These are phyloP conservation scores for Drosophila recens DNA, from an alignment of 2,888 invertebrate species.

Conservation along the genomic window DNA sequence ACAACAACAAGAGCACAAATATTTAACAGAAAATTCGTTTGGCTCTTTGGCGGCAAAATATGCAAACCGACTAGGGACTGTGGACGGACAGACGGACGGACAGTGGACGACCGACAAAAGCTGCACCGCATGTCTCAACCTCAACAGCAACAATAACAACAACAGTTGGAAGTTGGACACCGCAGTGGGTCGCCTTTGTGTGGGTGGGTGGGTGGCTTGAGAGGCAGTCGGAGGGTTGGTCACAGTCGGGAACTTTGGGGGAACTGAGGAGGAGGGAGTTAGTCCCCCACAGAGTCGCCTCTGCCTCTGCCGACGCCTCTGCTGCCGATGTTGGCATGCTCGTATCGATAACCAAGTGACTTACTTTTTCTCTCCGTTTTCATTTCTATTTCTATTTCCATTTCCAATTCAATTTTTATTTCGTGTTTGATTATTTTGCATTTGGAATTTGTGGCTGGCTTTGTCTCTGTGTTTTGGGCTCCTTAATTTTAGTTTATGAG, in stretches of 20 bases:
- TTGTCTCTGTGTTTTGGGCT: constrained; percentile 10
- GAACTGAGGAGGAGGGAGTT: constrained; percentile 4
- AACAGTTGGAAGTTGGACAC: constrained; percentile 28
- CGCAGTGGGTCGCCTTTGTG: constrained; percentile 27
- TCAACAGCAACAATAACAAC: constrained; percentile 11
- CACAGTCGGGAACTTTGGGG: constrained; percentile 3
- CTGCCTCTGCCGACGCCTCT: constrained; percentile 11
- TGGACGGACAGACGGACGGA: constrained; percentile 5
- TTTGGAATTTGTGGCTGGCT: constrained; percentile 8
- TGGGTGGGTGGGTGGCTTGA: too few species aligned
- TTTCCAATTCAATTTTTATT: constrained; percentile 5
- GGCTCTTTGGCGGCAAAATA: constrained; percentile 71
- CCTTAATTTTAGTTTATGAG: constrained; percentile 43
- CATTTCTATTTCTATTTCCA: not conserved
- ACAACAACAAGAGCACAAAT: constrained; percentile 58
- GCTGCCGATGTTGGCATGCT: constrained; percentile 41
- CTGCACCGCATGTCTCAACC: constrained; percentile 57
- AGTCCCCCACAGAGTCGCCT: constrained; percentile 56
- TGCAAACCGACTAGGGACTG: constrained; percentile 52
- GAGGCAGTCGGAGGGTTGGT: not conserved
- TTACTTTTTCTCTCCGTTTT: constrained; percentile 43
- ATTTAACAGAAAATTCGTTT: constrained; percentile 68
- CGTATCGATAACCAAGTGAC: constrained; percentile 63
- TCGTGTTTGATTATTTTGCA: not conserved
- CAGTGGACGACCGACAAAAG: constrained; percentile 32